Conservation (phyloP, 2,888 invertebrate genomes). For the Isotomurus palustris region DNA sequence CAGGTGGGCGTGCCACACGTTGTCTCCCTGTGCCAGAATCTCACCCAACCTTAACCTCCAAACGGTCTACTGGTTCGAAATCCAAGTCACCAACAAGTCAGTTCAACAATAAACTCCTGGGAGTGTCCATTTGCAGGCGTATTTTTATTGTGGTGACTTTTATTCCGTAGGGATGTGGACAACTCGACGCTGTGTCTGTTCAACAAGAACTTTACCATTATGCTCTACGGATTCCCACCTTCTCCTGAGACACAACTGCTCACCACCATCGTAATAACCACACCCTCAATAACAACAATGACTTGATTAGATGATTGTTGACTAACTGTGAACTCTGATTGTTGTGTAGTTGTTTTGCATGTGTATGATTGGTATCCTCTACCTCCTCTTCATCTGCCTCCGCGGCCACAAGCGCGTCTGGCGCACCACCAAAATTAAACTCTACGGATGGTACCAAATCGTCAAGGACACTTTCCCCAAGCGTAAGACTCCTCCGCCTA, state of each 20-base stretch:
- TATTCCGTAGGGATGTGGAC: conserved; percentile 26
- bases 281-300: neutral
- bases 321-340: neutral
- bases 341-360: conserved; percentile 21
- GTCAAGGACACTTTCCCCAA: conserved; percentile 35
- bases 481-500: conserved; percentile 11
- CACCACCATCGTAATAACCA: conserved; percentile 27
- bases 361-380: conserved; percentile 22
- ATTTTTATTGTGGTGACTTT: neutral
- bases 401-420: conserved; percentile 25
- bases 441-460: conserved; percentile 33
- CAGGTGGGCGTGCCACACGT: conserved; percentile 32
- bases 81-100: conserved; percentile 22
- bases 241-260: conserved; percentile 35
- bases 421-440: conserved; percentile 30
- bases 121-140: neutral
- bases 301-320: neutral
- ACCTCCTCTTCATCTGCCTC: conserved; percentile 26
- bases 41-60: conserved; percentile 20
- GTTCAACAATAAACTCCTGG: neutral
- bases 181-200: conserved; percentile 31
- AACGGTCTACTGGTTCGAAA: conserved; percentile 30
- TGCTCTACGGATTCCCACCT: conserved; percentile 39
- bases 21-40: conserved; percentile 39
- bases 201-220: conserved; percentile 35